Percentiles rank a stretch among this genome's conserved stretches.
phyloP scores from a whole-genome alignment of 2,888 invertebrate species.

The Endotricha flammealis region DNA sequence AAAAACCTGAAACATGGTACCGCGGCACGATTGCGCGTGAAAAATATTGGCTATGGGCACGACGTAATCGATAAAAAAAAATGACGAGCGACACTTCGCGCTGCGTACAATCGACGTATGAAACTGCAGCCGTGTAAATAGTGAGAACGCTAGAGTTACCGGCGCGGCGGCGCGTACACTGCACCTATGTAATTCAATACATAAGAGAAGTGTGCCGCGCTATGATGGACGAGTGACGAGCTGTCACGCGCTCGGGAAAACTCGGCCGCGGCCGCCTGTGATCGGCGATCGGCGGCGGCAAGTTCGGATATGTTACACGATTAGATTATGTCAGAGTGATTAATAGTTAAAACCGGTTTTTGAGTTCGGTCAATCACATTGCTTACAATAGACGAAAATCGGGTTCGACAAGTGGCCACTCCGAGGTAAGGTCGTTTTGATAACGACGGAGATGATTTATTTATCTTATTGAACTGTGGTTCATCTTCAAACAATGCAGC shows the following conservation, averaged over 20 bases:
- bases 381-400: slow-evolving; percentile 30
- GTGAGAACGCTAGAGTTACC: slow-evolving; percentile 49
- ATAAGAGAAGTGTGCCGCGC: slow-evolving; percentile 62
- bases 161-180: slow-evolving; percentile 54
- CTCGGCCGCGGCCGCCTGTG: slow-evolving; percentile 41
- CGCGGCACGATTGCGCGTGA: slow-evolving; percentile 42
- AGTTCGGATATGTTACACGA: slow-evolving; percentile 44
- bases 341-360: slow-evolving; percentile 54
- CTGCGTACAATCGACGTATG: slow-evolving; percentile 41
- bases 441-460: slow-evolving; percentile 19
- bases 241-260: slow-evolving; percentile 61
- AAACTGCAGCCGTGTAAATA: slow-evolving; percentile 46
- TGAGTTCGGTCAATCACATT: slow-evolving; percentile 60
- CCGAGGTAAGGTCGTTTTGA: slow-evolving; percentile 25
- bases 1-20: slow-evolving; percentile 32
- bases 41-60: slow-evolving; percentile 38
- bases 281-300: slow-evolving; percentile 36
- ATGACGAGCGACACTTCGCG: slow-evolving; percentile 28
- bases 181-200: slow-evolving; percentile 63
- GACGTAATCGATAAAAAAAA: slow-evolving; percentile 41
- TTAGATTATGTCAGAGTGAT: slow-evolving; percentile 62
- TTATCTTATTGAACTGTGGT: too few relatives aligned
- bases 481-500: too few relatives aligned
- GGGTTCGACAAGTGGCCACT: slow-evolving; percentile 38
- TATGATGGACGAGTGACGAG: slow-evolving; percentile 68